Evolutionary conservation across 1,140 invertebrate genomes (phyloP).

Genomic region (fruit fly (Drosophila melanogaster)): Release_6_plus_ISO1_MT NT_033777.3:15680501-15681000

Average conservation of each 20-base stretch:
- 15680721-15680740: neutral
- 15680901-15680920: slow-evolving; percentile 48
- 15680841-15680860: slow-evolving; percentile 27
- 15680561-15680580: slow-evolving; percentile 43
- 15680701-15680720: slow-evolving; percentile 37
- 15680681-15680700: slow-evolving; percentile 36
- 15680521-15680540: slow-evolving; percentile 71
- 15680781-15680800: slow-evolving; percentile 2
- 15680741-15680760: slow-evolving; percentile 66
- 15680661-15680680: slow-evolving; percentile 29
- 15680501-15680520: slow-evolving; percentile 78
- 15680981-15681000: slow-evolving; percentile 82
- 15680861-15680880: slow-evolving; percentile 27
- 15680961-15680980: slow-evolving; percentile 81
- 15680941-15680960: slow-evolving; percentile 42
- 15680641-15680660: slow-evolving; percentile 71
- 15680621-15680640: slow-evolving; percentile 36
- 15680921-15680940: slow-evolving; percentile 51
- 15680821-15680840: slow-evolving; percentile 76
- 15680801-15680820: slow-evolving; percentile 23
- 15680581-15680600: slow-evolving; percentile 58
- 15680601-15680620: slow-evolving; percentile 27
- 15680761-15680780: neutral
- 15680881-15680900: slow-evolving; percentile 46
- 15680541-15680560: slow-evolving; percentile 20